Conservation (phyloP, 2,113 vertebrate genomes). For the Pelmatolapia mariae region DNA sequence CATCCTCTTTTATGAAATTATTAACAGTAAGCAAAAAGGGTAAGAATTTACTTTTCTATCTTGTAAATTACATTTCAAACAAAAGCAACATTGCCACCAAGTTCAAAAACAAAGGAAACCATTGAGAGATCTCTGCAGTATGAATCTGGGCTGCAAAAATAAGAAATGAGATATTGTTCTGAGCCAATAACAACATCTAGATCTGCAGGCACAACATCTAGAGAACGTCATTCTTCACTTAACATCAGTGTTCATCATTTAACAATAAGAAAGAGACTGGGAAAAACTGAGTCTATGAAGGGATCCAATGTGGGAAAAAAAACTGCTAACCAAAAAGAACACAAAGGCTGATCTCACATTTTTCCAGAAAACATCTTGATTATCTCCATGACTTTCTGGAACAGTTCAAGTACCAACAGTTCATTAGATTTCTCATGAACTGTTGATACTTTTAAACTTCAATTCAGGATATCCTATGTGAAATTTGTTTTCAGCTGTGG, state of each 20-base stretch:
- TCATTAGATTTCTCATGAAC: background rate
- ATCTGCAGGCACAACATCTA: background rate
- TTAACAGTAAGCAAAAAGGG: background rate
- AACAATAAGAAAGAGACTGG: background rate
- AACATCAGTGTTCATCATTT: accelerated
- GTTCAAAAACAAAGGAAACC: accelerated
- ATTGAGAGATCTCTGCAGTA: background rate
- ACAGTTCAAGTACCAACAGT: background rate
- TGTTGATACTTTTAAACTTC: no score
- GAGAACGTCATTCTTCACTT: accelerated
- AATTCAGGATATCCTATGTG: no score
- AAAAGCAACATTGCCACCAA: background rate
- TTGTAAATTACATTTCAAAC: background rate
- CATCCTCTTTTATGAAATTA: background rate
- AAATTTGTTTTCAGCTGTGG: background rate
- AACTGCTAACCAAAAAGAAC: background rate
- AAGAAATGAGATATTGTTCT: background rate
- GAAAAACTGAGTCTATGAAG: background rate
- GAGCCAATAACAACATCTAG: background rate
- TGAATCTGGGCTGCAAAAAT: background rate
- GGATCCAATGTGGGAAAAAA: background rate
- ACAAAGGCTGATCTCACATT: background rate
- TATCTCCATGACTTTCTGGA: accelerated
- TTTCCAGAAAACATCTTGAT: background rate
- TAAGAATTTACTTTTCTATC: background rate